Conservation (phyloP, 2,113 vertebrate genomes). For the Riparia riparia region DNA sequence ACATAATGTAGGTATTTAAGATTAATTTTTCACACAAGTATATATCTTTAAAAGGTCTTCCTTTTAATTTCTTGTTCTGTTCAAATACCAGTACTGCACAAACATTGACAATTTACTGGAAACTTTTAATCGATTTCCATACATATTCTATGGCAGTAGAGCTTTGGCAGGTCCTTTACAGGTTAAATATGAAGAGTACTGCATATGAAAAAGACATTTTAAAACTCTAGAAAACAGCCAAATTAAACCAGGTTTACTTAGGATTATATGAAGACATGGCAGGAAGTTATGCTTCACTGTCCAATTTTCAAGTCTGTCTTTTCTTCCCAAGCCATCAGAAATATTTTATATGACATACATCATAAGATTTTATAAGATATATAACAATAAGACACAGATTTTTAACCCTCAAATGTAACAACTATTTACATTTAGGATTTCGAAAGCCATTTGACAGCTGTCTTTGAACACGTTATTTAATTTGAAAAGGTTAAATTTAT, state of each 20-base stretch:
- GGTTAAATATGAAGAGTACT: background rate
- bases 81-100: background rate
- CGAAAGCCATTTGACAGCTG: background rate
- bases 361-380: background rate
- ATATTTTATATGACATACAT: background rate
- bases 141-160: background rate
- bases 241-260: background rate
- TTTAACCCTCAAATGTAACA: background rate
- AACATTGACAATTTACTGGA: background rate
- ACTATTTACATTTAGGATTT: background rate
- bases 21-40: background rate
- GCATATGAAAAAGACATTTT: background rate
- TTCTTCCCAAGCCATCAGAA: background rate
- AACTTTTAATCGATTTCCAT: background rate
- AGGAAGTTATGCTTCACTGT: background rate
- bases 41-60: background rate
- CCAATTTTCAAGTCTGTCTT: background rate
- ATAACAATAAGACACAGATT: background rate
- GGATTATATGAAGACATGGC: background rate
- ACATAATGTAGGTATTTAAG: background rate
- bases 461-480: background rate
- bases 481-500: slow-evolving; percentile 17
- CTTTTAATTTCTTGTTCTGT: background rate
- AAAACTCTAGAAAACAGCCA: background rate
- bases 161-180: background rate